Base-by-base conservation (phyloP, 2,113 vertebrate species). In the Chaetodon auriga region DNA sequence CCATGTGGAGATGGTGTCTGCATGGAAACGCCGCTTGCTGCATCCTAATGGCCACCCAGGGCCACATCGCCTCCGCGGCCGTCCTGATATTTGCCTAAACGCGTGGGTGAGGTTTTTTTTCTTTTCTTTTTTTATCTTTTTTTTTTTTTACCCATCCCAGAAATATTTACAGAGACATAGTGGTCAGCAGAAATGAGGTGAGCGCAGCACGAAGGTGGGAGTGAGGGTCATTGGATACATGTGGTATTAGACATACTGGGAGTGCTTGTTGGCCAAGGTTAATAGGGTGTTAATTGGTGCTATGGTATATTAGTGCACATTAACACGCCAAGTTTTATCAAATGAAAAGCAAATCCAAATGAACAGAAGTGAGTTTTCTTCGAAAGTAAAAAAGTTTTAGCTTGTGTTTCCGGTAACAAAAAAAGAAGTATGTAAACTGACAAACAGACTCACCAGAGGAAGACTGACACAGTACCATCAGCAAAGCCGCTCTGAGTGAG, bases 31-130 rank as follows among this genome's bases (percentile, higher is more conserved):
- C 87, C 74, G 89, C 93, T 79, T 38, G 84, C 93, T 94, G 95
- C 94, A 96, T 96, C 94, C 91, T 96, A 96, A 96, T 96, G 92
- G 94, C 92, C 93, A 91, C 93, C 92, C 89, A 92, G 92, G 93
- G 94, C 95, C 94, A 90, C 92, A 89, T 82, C 83, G 89, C 91
- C 90, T 90, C 93, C 82, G 81, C 88, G 81, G 87, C 87, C 79
- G 36, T 83, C 88, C 91, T 96, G 95, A 96, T 96, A 96, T 96
- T 96, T 96, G 94, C 95, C 93, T 94, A 94, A 96, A 95, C 80
- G 85, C 86, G 89, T 89, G 87, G 89, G 89, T 82, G 90, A 93
- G 93, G 82, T 53, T 60, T 68, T 78, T 83, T 78, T 75, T 76
- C 21, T 63, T 45, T 41, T 55, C 36, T 66, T 61, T 64, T 30